These are phyloP conservation scores for Aspidiotus destructor DNA, from an alignment of 2,888 invertebrate genomes.

Conservation along the genomic window DNA sequence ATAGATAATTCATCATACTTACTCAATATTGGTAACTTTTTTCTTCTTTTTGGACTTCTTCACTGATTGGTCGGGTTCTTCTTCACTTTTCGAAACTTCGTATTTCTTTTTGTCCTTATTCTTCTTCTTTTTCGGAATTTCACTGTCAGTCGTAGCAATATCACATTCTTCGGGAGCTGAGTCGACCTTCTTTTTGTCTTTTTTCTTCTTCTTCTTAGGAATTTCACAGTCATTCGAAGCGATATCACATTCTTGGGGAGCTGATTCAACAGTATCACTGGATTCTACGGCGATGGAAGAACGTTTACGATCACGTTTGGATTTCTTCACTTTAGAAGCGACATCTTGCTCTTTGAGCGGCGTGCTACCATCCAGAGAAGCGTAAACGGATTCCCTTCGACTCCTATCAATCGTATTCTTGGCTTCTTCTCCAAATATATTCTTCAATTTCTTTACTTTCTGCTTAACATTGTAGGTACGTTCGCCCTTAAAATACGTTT, in stretches of 20 bases:
- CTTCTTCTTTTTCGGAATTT: neutral
- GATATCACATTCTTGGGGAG: too few relatives aligned
- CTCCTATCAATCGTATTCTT: neutral
- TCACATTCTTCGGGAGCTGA: too few relatives aligned
- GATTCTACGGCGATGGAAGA: too few relatives aligned
- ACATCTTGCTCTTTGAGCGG: neutral
- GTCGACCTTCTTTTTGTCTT: neutral
- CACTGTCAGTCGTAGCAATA: neutral
- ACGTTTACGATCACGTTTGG: too few relatives aligned
- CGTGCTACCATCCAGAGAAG: too few relatives aligned
- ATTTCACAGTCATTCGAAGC: neutral
- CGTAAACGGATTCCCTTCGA: neutral
- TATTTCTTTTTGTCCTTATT: neutral
- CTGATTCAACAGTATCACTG: too few relatives aligned
- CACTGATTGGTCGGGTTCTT: neutral
- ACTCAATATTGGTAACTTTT: neutral
- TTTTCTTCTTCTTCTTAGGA: neutral
- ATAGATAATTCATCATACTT: neutral
- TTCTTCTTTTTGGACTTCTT: neutral
- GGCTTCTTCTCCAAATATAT: neutral
- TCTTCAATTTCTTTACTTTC: neutral
- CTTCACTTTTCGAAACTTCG: neutral
- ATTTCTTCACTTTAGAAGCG: neutral
- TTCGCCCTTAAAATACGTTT: neutral
- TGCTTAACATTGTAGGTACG: neutral